Base-by-base conservation (phyloP, 2,797 vertebrate species). In the Centroberyx gerrardi region DNA sequence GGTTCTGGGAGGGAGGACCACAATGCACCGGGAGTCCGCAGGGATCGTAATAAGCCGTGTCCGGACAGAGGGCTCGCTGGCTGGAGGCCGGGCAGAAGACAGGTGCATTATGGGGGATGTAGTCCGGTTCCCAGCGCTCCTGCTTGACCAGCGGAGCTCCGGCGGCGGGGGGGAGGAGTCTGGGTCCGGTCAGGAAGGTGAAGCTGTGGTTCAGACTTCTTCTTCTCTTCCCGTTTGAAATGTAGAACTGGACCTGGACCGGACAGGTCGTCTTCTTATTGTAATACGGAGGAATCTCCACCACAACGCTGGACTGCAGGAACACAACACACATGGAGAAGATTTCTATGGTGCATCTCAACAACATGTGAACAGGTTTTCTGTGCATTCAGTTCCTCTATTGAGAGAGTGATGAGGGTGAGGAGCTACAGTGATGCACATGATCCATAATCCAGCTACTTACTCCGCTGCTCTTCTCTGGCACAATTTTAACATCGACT, bases 161-260 rank as follows among this genome's bases (percentile, higher is more conserved):
- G 60, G 72, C 29, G 12, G 33, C 17, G 1, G 54, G 14, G 18
- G 61, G 36, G 36, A 54, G 72, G 13, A 1, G 22, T 28, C 71
- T 17, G 27, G 52, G 51, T 27, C 0, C 73, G 0, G 87, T 83
- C 85, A 97, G 93, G 27, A 96, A 98, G 72, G 95, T 98, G 89
- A 99, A 97, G 86, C 87, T 96, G 68, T 98, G 97, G 53, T 93
- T 92, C 22, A 95, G 93, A 87, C 98, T 99, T 90, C 95, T 96
- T 92, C 96, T 98, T 89, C 96, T 96, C 91, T 97, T 99, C 79
- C 98, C 98, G 52, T 98, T 99, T 66, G 96, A 98, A 84, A 98
- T 91, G 84, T 96, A 98, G 93, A 99, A 99, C 78, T 97, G 97
- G 90, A 98, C 97, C 68, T 97, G 97, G 81, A 95, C 92, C 2